Evolutionary conservation across 2,113 vertebrate species (phyloP), one percentile per base, ranked within the genome.

Genomic region (Catharus fuscescens): DNA sequence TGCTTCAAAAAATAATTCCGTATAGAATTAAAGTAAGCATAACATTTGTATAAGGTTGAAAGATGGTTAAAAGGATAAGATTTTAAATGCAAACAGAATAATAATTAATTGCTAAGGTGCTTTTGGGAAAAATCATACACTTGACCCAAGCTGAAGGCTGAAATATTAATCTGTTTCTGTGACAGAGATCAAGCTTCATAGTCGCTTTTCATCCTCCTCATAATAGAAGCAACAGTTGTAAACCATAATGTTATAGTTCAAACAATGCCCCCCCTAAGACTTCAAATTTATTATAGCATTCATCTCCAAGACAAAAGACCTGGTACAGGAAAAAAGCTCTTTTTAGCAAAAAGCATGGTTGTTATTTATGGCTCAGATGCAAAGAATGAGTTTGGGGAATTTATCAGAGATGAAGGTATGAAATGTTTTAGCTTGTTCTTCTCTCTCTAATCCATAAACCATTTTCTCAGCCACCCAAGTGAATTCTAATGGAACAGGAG

Each of bases 341-440:
- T 97, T 98, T 98, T 98, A 97, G 97, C 98, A 98, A 98, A 98
- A 98, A 98, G 97, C 98, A 98, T 97, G 97, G 97, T 96, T 98
- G 98, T 98, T 98, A 98, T 98, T 98, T 98, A 98, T 98, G 97
- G 98, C 98, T 98, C 97, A 98, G 98, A 98, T 98, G 98, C 98
- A 97, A 98, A 98, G 98, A 98, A 98, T 98, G 98, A 98, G 98
- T 98, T 98, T 98, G 97, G 98, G 98, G 98, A 98, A 98, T 98
- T 98, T 98, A 98, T 98, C 98, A 98, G 98, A 98, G 97, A 98
- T 98, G 98, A 98, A 98, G 97, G 98, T 98, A 98, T 98, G 98
- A 98, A 98, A 98, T 98, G 98, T 98, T 98, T 98, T 98, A 98
- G 98, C 98, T 98, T 98, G 98, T 98, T 98, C 98, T 98, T 98